Percentiles rank a stretch among this genome's conserved stretches.
phyloP scores from a whole-genome alignment of 2,113 vertebrate species.

The Myotis brandtii region DNA sequence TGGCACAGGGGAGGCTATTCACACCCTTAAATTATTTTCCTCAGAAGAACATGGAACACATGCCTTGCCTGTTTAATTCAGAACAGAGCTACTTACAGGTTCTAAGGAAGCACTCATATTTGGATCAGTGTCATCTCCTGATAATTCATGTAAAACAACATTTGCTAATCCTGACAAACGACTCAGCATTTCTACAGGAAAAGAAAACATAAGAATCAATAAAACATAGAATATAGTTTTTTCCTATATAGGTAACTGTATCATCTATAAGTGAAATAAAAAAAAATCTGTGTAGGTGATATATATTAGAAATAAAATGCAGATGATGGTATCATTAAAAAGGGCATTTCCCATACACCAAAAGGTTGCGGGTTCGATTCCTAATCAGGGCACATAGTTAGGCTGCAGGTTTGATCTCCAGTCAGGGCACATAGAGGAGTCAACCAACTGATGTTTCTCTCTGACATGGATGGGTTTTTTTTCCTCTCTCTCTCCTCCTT shows the following conservation, averaged over 20 bases:
- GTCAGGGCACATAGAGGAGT: neutral
- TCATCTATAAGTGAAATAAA: neutral
- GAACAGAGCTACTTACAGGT: constrained; percentile 81
- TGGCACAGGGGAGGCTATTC: neutral
- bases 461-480: neutral
- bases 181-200: constrained; percentile 91
- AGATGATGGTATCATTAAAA: neutral
- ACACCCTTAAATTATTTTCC: neutral
- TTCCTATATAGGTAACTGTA: neutral
- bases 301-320: neutral
- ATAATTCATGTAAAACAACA: constrained; percentile 94
- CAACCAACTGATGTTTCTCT: neutral
- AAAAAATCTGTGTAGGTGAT: neutral
- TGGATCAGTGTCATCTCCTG: constrained; percentile 84
- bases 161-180: constrained; percentile 92
- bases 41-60: neutral
- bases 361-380: neutral
- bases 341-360: neutral
- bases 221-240: neutral
- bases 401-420: neutral
- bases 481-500: neutral
- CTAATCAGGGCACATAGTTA: neutral
- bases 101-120: constrained; percentile 46
- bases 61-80: neutral
- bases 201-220: constrained; percentile 49